These are phyloP conservation scores for Agonopterix heracliana DNA, from an alignment of 2,888 invertebrate species.

Conservation along the genomic window DNA sequence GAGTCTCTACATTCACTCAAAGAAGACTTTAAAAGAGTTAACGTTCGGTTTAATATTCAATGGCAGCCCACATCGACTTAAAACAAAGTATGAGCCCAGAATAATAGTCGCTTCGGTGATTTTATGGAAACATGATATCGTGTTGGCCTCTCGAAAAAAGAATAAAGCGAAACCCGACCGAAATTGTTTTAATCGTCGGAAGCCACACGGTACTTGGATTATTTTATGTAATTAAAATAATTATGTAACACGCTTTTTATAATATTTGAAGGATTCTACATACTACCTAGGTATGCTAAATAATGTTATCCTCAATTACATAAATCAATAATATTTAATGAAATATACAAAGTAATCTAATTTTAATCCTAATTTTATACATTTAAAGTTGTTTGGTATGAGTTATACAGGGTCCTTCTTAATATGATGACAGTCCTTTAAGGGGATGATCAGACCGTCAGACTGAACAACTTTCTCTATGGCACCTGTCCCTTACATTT, in stretches of 20 bases:
- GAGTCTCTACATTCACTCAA: slow-evolving; percentile 9
- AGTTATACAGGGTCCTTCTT: too few relatives aligned
- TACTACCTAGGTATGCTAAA: too few relatives aligned
- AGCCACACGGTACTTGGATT: slow-evolving; percentile 50
- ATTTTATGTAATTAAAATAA: slow-evolving; percentile 38
- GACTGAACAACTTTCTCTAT: too few relatives aligned
- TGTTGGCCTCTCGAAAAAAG: slow-evolving; percentile 70
- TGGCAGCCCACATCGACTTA: slow-evolving; percentile 25
- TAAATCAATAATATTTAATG: too few relatives aligned
- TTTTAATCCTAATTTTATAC: too few relatives aligned
- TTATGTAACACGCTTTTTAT: slow-evolving; percentile 9
- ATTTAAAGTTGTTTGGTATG: too few relatives aligned
- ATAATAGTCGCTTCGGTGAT: slow-evolving; percentile 73
- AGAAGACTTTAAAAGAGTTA: slow-evolving; percentile 16
- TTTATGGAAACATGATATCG: slow-evolving; percentile 74
- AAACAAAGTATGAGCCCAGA: slow-evolving; percentile 43
- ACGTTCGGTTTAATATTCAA: slow-evolving; percentile 18
- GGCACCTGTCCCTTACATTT: too few relatives aligned
- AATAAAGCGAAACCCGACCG: slow-evolving; percentile 61
- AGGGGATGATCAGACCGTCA: too few relatives aligned
- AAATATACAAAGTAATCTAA: too few relatives aligned
- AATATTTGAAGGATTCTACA: neutral
- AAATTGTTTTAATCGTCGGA: slow-evolving; percentile 74
- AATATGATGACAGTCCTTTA: too few relatives aligned
- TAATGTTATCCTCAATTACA: too few relatives aligned